Percentiles rank a stretch among this genome's conserved stretches.
Conservation (phyloP, 1,140 invertebrate genomes). For the Anastrepha ludens region DNA sequence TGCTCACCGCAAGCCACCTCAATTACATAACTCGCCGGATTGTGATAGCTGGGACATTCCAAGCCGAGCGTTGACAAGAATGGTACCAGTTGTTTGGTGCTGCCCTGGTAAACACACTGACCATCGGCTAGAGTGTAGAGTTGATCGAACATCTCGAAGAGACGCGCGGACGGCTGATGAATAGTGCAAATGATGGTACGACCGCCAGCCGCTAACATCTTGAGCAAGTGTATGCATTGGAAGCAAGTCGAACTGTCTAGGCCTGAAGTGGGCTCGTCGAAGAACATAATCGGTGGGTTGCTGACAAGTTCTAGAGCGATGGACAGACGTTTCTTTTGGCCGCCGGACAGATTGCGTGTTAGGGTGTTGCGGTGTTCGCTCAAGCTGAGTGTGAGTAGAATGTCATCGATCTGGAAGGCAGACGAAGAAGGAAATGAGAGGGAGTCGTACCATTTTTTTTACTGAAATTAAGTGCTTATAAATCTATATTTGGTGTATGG, state of each 20-base stretch:
- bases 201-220: constrained; percentile 91
- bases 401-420: constrained; percentile 86
- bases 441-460: not conserved
- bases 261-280: constrained; percentile 97
- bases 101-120: constrained; percentile 95
- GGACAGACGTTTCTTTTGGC: constrained; percentile 96
- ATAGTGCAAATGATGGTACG: constrained; percentile 98
- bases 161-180: constrained; percentile 95
- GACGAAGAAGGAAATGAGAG: not conserved
- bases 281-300: constrained; percentile 97
- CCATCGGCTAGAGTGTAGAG: constrained; percentile 95
- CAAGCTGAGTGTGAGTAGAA: constrained; percentile 91
- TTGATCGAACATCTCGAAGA: constrained; percentile 98
- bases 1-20: constrained; percentile 97
- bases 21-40: constrained; percentile 97
- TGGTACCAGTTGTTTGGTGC: constrained; percentile 88
- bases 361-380: constrained; percentile 90
- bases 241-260: constrained; percentile 95
- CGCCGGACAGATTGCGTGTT: constrained; percentile 93
- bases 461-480: no score
- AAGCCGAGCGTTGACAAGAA: constrained; percentile 88
- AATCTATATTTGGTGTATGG: no score
- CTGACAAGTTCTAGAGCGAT: constrained; percentile 97
- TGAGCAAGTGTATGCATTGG: constrained; percentile 91
- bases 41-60: constrained; percentile 96